These are phyloP conservation scores for Cyrtodaria siliqua DNA, from an alignment of 2,888 invertebrate genomes.

Conservation along the genomic window DNA sequence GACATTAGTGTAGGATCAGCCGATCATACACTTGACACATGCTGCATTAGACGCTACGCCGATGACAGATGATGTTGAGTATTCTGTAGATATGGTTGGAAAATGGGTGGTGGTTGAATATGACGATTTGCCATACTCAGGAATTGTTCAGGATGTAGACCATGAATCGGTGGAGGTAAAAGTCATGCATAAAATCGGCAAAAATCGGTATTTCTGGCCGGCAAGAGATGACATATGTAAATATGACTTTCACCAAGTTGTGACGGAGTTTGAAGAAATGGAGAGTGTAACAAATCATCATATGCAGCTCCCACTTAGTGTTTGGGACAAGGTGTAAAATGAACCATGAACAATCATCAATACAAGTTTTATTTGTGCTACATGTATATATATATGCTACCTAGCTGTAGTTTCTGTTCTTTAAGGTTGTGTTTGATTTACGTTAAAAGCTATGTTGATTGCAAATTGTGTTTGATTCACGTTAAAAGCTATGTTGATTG, in stretches of 20 bases:
- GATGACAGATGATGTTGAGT: slow-evolving; percentile 1
- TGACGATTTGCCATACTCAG: slow-evolving; percentile 15
- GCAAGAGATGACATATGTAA: slow-evolving; percentile 11
- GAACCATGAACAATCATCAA: not conserved
- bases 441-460: too few relatives aligned
- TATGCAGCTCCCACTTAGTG: slow-evolving; percentile 4
- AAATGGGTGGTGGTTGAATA: slow-evolving; percentile 20
- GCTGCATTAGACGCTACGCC: not conserved
- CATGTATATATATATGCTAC: too few relatives aligned
- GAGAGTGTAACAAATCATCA: slow-evolving; percentile 4
- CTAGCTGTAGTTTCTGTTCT: not conserved
- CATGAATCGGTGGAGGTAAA: slow-evolving; percentile 19
- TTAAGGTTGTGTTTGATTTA: too few relatives aligned
- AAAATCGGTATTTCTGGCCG: slow-evolving; percentile 14
- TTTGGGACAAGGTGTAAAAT: slow-evolving; percentile 6
- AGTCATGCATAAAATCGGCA: slow-evolving; percentile 8
- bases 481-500: too few relatives aligned
- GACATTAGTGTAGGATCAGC: not conserved
- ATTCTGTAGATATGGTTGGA: slow-evolving; percentile 4
- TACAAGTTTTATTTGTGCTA: too few relatives aligned
- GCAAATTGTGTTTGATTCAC: too few relatives aligned
- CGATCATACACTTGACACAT: not conserved
- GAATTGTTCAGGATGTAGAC: slow-evolving; percentile 22
- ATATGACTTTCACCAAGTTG: slow-evolving; percentile 13
- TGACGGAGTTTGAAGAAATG: slow-evolving; percentile 3